Percentiles rank a stretch among this genome's conserved stretches.
These are phyloP conservation scores for Drosophila parthenogenetica DNA, from an alignment of 2,888 invertebrate genomes.

Conservation along the genomic window DNA sequence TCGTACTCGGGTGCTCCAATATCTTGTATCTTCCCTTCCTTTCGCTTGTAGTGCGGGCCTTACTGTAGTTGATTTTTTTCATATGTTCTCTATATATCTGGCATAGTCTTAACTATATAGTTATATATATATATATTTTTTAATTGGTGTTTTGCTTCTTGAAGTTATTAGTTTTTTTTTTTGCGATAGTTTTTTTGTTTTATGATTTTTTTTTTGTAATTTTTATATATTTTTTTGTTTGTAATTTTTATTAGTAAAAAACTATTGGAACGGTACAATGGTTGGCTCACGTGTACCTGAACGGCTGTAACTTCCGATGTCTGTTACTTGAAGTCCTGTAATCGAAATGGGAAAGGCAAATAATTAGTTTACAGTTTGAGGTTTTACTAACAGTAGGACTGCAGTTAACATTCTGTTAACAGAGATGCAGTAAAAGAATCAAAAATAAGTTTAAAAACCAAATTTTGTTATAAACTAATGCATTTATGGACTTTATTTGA, in stretches of 20 bases:
- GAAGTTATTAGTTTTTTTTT: constrained; percentile 26
- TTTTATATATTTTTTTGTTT: constrained; percentile 49
- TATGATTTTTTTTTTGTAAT: constrained; percentile 51
- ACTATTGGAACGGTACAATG: constrained; percentile 62
- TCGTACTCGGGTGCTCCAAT: constrained; percentile 5
- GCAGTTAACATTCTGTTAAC: no score
- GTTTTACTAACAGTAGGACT: no score
- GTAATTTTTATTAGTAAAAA: constrained; percentile 61
- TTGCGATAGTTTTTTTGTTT: constrained; percentile 42
- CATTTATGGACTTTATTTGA: no score
- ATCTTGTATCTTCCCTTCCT: constrained; percentile 16
- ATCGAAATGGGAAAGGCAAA: constrained; percentile 74
- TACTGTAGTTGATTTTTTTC: constrained; percentile 36
- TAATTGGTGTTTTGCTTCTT: constrained; percentile 36
- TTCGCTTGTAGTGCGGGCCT: constrained; percentile 41
- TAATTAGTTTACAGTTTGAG: not conserved
- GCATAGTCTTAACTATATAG: constrained; percentile 54
- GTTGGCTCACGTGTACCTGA: constrained; percentile 95
- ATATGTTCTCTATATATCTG: constrained; percentile 47
- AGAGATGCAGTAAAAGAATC: no score
- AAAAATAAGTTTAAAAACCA: no score
- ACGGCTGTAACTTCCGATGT: constrained; percentile 98
- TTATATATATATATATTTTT: no score
- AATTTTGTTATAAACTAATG: no score
- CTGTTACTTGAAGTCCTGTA: constrained; percentile 97